Conservation (phyloP, 2,113 vertebrate genomes). For the Glaucidium brasilianum region DNA sequence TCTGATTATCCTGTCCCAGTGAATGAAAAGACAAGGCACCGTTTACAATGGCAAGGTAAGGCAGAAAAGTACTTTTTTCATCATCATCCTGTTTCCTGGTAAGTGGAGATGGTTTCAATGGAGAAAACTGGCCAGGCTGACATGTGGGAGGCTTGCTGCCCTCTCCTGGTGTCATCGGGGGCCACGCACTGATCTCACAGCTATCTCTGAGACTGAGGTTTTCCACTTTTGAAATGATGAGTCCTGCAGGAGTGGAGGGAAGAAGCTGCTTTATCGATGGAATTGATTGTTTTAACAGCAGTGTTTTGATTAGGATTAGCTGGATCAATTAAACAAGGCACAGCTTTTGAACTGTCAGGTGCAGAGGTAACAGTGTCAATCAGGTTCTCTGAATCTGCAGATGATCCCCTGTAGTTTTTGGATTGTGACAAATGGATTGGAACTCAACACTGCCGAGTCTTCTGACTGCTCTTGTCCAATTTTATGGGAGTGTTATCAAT, state of each 20-base stretch:
- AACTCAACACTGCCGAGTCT: background rate
- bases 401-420: background rate
- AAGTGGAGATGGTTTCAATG: background rate
- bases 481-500: background rate
- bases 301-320: background rate
- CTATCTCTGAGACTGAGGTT: background rate
- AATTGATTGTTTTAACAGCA: background rate
- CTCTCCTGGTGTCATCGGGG: constrained; percentile 2
- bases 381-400: background rate
- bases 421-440: background rate
- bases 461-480: background rate
- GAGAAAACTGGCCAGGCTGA: background rate
- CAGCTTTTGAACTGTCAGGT: background rate
- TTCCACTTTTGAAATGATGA: background rate
- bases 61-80: background rate
- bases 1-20: background rate
- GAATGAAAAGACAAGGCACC: background rate
- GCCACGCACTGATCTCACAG: background rate
- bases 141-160: background rate
- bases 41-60: background rate
- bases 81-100: background rate
- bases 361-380: background rate
- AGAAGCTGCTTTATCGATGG: background rate
- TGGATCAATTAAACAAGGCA: background rate
- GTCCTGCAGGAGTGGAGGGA: constrained; percentile 21